Evolutionary conservation across 2,113 vertebrate genomes (phyloP).

Genomic region (rabbit (Oryctolagus cuniculus)): DNA sequence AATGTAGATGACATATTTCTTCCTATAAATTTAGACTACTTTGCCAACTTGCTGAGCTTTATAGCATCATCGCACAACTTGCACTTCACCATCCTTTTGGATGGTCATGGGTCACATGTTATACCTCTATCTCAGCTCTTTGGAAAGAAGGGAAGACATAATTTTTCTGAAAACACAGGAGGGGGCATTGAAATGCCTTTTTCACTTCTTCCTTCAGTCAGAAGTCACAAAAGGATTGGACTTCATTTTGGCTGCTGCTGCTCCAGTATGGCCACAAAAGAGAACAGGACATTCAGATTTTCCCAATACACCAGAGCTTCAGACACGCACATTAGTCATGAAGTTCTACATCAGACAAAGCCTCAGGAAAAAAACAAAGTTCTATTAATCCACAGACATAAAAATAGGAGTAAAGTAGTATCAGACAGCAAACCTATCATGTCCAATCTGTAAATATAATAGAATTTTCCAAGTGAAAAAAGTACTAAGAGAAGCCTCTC

Average conservation of each 20-base stretch:
- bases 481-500: not conserved
- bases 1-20: too few species aligned
- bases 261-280: not conserved
- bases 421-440: not conserved
- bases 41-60: not conserved
- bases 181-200: slow-evolving; percentile 97
- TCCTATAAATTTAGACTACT: too few species aligned
- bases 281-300: not conserved
- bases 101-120: slow-evolving; percentile 98
- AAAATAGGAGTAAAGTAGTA: not conserved
- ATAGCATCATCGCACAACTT: slow-evolving; percentile 88
- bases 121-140: slow-evolving; percentile 98
- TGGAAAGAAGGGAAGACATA: slow-evolving; percentile 97
- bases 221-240: slow-evolving; percentile 96
- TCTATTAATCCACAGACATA: not conserved
- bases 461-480: slow-evolving; percentile 7
- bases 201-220: slow-evolving; percentile 97
- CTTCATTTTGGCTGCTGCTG: slow-evolving; percentile 94
- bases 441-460: not conserved
- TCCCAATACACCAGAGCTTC: not conserved
- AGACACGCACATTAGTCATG: not conserved
- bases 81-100: slow-evolving; percentile 96
- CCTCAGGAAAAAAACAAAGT: not conserved
- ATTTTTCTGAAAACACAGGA: slow-evolving; percentile 98
- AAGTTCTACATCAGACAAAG: not conserved